Evolutionary conservation across 2,797 vertebrate species (phyloP), one percentile per base, ranked within the genome.

Genomic region (Ctenopoma multispine): DNA sequence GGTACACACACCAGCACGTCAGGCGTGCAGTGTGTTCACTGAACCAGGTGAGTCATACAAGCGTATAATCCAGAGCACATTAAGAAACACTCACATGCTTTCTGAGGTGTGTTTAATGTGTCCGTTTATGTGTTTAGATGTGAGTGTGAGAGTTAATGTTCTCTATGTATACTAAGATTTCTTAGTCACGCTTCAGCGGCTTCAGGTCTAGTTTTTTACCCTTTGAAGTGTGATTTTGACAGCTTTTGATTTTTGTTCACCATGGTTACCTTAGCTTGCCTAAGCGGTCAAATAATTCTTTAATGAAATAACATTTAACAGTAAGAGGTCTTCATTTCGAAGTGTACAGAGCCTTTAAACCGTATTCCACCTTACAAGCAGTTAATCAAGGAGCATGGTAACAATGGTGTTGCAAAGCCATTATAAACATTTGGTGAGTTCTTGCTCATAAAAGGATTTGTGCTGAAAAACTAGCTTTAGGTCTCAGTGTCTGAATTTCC

Each of bases 1-100:
- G 11, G 34, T 54, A 56, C 75, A 79, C 67, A 77, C 72, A 57
- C 41, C 34, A 43, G 36, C 64, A 50, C 75, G 74, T 76, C 80
- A 84, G 63, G 54, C 77, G 6, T 77, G 78, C 67, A 62, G 74
- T 31, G 72, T 79, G 89, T 72, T 87, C 84, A 79, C 67, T 90
- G 83, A 89, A 84, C 80, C 89, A 69, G 86, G 78, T 83, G 79
- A 88, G 62, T 87, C 84, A 80, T 51, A 79, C 70, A 74, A 74
- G 82, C 72, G 63, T 87, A 83, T 81, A 86, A 89, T 90, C 76
- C 74, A 54, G 67, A 69, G 68, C 75, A 65, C 77, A 81, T 89
- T 86, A 84, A 56, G 49, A 66, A 84, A 80, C 17, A 20, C 74
- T 88, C 57, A 27, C 58, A 51, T 69, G 75, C 56, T 78, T 69